Percentiles rank a stretch among this genome's conserved stretches.
Conservation (phyloP, 2,888 invertebrate genomes). For the Keiferia lycopersicella region DNA sequence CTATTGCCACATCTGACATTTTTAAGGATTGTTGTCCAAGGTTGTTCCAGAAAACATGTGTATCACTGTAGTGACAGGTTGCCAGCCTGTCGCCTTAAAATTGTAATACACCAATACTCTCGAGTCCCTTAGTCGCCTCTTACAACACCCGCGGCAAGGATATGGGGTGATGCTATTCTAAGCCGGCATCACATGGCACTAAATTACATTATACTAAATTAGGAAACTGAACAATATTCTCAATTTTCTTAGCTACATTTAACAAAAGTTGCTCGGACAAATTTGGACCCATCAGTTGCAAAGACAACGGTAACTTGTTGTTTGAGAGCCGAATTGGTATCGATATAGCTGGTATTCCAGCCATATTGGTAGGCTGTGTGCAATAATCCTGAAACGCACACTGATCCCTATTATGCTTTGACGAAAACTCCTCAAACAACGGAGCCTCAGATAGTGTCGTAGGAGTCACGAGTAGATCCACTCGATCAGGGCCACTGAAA, state of each 20-base stretch:
- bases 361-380: slow-evolving; percentile 98
- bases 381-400: slow-evolving; percentile 95
- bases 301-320: slow-evolving; percentile 89
- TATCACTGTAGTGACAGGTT: too few relatives aligned
- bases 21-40: too few relatives aligned
- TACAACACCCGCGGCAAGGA: too few relatives aligned
- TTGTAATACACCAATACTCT: too few relatives aligned
- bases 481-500: slow-evolving; percentile 86
- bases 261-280: slow-evolving; percentile 89
- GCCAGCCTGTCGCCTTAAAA: too few relatives aligned
- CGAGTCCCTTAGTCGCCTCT: too few relatives aligned
- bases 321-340: slow-evolving; percentile 90
- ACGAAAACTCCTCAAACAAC: slow-evolving; percentile 87
- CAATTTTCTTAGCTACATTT: slow-evolving; percentile 90
- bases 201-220: slow-evolving; percentile 38
- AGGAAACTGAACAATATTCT: slow-evolving; percentile 86
- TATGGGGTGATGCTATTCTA: too few relatives aligned
- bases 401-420: slow-evolving; percentile 91
- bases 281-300: slow-evolving; percentile 93
- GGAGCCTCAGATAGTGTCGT: slow-evolving; percentile 95
- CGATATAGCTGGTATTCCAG: slow-evolving; percentile 95
- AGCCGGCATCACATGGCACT: background rate
- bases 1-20: too few relatives aligned
- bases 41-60: too few relatives aligned
- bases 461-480: slow-evolving; percentile 94